phyloP scores from a whole-genome alignment of 1,140 invertebrate species.

The Platorchestia sp. region DNA sequence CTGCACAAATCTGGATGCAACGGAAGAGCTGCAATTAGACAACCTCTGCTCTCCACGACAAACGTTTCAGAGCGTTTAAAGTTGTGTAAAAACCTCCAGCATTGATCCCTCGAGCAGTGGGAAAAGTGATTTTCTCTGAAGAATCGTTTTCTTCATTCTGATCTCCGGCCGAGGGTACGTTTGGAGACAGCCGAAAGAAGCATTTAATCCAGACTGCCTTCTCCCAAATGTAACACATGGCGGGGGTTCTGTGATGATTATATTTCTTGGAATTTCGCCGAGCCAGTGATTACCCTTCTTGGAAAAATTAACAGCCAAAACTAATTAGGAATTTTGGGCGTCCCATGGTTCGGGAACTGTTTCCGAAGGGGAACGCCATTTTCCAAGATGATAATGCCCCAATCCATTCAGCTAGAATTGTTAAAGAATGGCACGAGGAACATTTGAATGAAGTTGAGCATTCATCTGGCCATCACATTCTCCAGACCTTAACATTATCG shows the following conservation, averaged over 20 bases:
- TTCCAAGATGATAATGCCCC: slow-evolving; percentile 4
- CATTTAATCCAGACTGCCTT: background rate
- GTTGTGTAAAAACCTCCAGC: background rate
- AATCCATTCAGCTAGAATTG: background rate
- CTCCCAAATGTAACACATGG: background rate
- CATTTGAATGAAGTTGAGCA: background rate
- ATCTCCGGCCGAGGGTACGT: background rate
- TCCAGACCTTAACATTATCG: background rate
- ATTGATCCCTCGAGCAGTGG: slow-evolving; percentile 2
- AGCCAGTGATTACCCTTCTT: background rate
- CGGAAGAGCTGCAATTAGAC: background rate
- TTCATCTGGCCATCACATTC: background rate
- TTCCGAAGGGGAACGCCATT: background rate
- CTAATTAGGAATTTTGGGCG: background rate
- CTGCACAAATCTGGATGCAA: background rate
- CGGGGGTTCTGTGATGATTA: background rate
- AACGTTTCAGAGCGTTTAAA: background rate
- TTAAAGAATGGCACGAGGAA: background rate
- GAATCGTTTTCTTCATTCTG: background rate
- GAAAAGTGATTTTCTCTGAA: background rate
- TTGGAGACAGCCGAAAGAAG: background rate
- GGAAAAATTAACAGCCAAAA: background rate
- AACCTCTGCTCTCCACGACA: background rate
- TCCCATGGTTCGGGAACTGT: background rate
- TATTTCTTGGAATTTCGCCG: background rate